A percentile compares a stretch with the other conserved stretches of the same genome.
Evolutionary conservation across 2,113 vertebrate species (phyloP).

Genomic region (Atlantisia rogersi): DNA sequence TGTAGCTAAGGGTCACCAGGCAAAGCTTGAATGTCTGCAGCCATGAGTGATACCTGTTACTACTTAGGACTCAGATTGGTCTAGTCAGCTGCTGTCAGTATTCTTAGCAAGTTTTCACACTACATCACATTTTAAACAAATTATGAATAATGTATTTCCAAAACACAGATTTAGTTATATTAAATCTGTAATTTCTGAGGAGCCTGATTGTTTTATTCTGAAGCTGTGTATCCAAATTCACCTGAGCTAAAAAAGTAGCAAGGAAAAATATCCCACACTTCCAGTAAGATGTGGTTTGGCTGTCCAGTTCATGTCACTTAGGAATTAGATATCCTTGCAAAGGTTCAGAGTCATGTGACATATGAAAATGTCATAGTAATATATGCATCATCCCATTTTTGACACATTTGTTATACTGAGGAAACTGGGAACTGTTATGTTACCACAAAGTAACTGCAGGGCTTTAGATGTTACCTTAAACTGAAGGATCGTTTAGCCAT

Average conservation of each 20-base stretch:
- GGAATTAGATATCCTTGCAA: background rate
- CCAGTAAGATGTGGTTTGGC: background rate
- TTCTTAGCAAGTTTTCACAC: background rate
- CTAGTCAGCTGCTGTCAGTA: background rate
- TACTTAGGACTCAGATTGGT: background rate
- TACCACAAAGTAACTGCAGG: background rate
- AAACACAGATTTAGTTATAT: background rate
- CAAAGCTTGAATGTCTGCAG: background rate
- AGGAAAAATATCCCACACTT: background rate
- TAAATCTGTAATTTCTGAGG: background rate
- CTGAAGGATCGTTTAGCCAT: background rate
- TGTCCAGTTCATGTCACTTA: background rate
- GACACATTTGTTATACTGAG: background rate
- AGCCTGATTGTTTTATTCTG: background rate
- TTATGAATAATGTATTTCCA: background rate
- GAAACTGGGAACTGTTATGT: background rate
- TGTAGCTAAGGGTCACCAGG: background rate
- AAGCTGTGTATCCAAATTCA: background rate
- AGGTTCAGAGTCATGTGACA: background rate
- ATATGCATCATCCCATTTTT: background rate
- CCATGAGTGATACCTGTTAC: background rate
- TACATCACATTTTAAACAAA: background rate
- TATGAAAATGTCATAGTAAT: background rate
- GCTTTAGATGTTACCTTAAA: background rate
- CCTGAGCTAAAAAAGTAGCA: background rate